Evolutionary conservation across 2,888 invertebrate genomes (phyloP).

Genomic region (Cenopis cana): DNA sequence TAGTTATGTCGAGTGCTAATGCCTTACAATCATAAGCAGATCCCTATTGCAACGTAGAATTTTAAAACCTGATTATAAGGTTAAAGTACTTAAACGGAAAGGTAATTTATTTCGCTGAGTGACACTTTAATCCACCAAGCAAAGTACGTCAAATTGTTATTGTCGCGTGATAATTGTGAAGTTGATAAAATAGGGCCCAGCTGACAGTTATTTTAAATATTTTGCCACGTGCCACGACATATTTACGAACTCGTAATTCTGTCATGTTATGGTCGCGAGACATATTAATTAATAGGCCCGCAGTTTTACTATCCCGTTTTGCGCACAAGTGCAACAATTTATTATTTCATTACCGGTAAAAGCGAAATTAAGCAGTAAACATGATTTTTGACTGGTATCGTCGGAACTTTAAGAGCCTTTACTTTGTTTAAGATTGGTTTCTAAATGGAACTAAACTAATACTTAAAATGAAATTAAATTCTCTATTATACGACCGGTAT

Average conservation of each 20-base stretch:
- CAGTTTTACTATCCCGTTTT: background rate
- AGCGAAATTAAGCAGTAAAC: constrained; percentile 11
- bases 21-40: background rate
- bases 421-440: constrained; percentile 17
- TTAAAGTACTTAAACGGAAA: background rate
- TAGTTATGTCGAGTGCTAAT: too few species aligned
- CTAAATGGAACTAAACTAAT: background rate
- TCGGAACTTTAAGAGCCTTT: background rate
- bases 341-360: background rate
- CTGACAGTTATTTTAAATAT: background rate
- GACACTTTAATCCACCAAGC: background rate
- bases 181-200: too few species aligned
- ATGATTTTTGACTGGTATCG: constrained; percentile 6
- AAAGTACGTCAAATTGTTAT: too few species aligned
- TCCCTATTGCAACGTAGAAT: background rate
- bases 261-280: background rate
- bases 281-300: background rate
- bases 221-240: constrained; percentile 15
- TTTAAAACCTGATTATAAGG: background rate
- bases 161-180: too few species aligned
- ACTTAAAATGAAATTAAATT: background rate
- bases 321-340: constrained; percentile 3
- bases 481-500: too few species aligned
- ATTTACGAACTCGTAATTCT: constrained; percentile 20
- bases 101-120: background rate